phyloP scores from a whole-genome alignment of 2,888 invertebrate genomes.

The Sesia bembeciformis region DNA sequence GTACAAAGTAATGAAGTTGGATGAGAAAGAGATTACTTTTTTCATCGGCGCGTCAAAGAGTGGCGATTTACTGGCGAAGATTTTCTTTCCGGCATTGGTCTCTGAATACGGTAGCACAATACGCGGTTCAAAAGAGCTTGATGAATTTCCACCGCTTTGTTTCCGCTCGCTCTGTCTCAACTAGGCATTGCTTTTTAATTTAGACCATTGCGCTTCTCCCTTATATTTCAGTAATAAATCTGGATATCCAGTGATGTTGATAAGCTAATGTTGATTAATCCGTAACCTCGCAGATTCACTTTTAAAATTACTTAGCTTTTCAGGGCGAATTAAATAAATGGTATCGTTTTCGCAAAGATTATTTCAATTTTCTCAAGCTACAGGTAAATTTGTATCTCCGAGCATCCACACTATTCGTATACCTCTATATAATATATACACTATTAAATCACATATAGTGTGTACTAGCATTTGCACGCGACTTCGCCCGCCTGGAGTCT shows the following conservation, averaged over 20 bases:
- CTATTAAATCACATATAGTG: too few species aligned
- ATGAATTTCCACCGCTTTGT: conserved; percentile 69
- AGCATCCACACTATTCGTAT: too few species aligned
- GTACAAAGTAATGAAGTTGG: conserved; percentile 58
- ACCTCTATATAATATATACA: too few species aligned
- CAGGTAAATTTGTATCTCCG: too few species aligned
- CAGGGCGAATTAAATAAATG: not conserved
- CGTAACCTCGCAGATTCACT: not conserved
- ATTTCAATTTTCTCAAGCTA: too few species aligned
- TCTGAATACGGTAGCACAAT: conserved; percentile 59
- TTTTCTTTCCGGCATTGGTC: conserved; percentile 62
- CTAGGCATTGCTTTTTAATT: conserved; percentile 72
- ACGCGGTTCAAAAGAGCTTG: conserved; percentile 67
- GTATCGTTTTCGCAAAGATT: not conserved
- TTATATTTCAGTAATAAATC: conserved; percentile 62
- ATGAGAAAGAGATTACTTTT: conserved; percentile 52
- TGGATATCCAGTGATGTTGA: conserved; percentile 11
- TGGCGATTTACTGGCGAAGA: conserved; percentile 53
- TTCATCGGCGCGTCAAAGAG: conserved; percentile 62
- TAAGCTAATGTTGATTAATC: not conserved
- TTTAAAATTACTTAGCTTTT: not conserved
- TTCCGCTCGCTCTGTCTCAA: conserved; percentile 63
- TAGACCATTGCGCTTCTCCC: conserved; percentile 59
- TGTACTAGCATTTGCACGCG: too few species aligned
- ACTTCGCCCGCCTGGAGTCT: too few species aligned